Base-by-base conservation (phyloP, 2,797 vertebrate genomes). In the Chaenodraco wilsoni region DNA sequence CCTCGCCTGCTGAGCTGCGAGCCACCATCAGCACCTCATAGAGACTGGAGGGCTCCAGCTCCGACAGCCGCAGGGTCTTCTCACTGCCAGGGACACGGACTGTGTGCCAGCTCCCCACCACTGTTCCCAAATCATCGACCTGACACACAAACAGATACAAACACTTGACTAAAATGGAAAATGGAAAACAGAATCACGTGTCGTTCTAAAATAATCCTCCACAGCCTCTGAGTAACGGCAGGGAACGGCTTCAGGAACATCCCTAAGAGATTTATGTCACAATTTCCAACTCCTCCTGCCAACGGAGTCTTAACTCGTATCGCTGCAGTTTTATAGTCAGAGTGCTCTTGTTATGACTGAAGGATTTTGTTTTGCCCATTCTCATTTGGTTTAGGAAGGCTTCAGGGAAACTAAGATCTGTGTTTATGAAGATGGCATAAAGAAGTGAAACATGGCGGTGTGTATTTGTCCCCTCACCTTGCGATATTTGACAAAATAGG, bases 11-110 rank as follows among this genome's bases (percentile, higher is more conserved):
- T 0, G 94, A 78, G 0, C 94, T 99, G 40, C 98, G 94, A 2
- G 98, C 97, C 75, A 99, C 97, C 97, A 99, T 99, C 76, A 99
- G 84, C 15, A 99, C 97, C 68, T 99, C 98, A 0, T 99, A 99
- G 13, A 99, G 95, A 80, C 98, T 99, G 58, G 97, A 96, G 0
- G 98, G 91, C 78, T 99, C 96, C 84, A 99, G 90, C 84, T 99
- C 98, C 0, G 95, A 95, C 44, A 99, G 94, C 2, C 89, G 94
- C 72, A 99, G 95, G 69, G 96, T 96, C 41, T 96, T 97, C 91
- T 99, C 98, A 0, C 97, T 99, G 87, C 97, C 97, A 0, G 98
- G 98, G 57, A 99, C 97, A 0, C 98, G 96, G 5, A 99, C 95
- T 0, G 98, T 99, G 12, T 97, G 94, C 98, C 98, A 99, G 63